phyloP scores from a whole-genome alignment of 1,140 invertebrate genomes.

The Charaxes varanes region DNA sequence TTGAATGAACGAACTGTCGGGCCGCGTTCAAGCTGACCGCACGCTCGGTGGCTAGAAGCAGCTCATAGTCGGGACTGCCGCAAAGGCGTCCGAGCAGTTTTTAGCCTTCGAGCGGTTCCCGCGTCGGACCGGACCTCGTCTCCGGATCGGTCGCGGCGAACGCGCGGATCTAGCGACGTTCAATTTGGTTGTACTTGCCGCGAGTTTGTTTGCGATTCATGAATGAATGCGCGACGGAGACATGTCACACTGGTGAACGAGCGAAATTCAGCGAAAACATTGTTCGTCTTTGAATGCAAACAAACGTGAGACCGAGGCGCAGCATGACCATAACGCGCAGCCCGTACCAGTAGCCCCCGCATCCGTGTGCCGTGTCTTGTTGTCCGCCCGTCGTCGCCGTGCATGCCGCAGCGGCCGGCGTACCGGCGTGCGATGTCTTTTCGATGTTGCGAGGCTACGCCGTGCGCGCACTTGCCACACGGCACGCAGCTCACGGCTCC shows the following conservation, averaged over 20 bases:
- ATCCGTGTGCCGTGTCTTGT: slow-evolving; percentile 52
- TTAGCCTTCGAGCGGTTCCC: too few species aligned
- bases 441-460: slow-evolving; percentile 53
- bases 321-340: slow-evolving; percentile 47
- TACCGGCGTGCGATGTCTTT: slow-evolving; percentile 67
- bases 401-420: slow-evolving; percentile 55
- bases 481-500: slow-evolving; percentile 17
- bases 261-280: slow-evolving; percentile 68
- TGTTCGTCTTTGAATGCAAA: slow-evolving; percentile 34
- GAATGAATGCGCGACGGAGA: slow-evolving; percentile 33
- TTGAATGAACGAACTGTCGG: slow-evolving; percentile 1
- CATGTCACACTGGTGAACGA: slow-evolving; percentile 48
- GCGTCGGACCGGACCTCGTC: too few species aligned
- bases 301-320: slow-evolving; percentile 34
- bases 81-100: too few species aligned
- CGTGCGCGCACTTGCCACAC: too few species aligned
- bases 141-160: neutral
- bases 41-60: too few species aligned
- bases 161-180: slow-evolving; percentile 22
- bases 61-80: too few species aligned
- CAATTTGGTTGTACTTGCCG: slow-evolving; percentile 66
- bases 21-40: too few species aligned
- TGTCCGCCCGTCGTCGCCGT: slow-evolving; percentile 35
- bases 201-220: slow-evolving; percentile 55
- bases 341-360: slow-evolving; percentile 30